Evolutionary conservation across 2,888 invertebrate species (phyloP), one percentile per base, ranked within the genome.

Genomic region (Danaus chrysippus): DNA sequence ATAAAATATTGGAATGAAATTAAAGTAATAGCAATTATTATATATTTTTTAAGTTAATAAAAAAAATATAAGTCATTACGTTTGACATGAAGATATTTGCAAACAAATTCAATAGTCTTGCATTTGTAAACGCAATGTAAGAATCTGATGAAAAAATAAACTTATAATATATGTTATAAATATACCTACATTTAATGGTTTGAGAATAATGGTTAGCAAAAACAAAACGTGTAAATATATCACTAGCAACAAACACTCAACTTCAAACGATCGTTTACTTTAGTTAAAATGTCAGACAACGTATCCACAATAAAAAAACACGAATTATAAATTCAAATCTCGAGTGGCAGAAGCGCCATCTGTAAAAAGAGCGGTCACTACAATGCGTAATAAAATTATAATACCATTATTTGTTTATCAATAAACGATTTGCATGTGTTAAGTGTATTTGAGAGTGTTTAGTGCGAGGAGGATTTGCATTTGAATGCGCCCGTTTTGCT

Each of bases 401-500:
- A 87, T 84, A 73, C 77, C 78, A 84, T 84, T 86, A 86, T 87
- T 87, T 86, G 88, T 86, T 84, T 86, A 86, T 86, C 84, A 85
- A 87, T 86, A 84, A 81, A 76, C 77, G 79, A 87, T 89, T 88
- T 83, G 88, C 88, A 89, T 89, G 85, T 86, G 86, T 82, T 82
- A 83, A 83, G 78, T 84, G 83, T 77, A 77, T 70, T 68, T 71
- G 75, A 76, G 73, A 70, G 77, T 73, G 76, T 73, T 76, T 77
- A 76, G 78, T 69, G 71, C 64, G 75, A 76, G 70, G 41, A 44
- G 75, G 82, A 83, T 87, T 85, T 77, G 76, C 85, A 84, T 87
- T 74, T 76, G 76, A 83, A 84, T 83, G 83, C 81, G 81, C 78
- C 59, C 67, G 78, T 81, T 82, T 66, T 61, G 69, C 63, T 53